These are phyloP conservation scores for Siphlonurus alternatus DNA, from an alignment of 2,888 invertebrate genomes.

Conservation along the genomic window DNA sequence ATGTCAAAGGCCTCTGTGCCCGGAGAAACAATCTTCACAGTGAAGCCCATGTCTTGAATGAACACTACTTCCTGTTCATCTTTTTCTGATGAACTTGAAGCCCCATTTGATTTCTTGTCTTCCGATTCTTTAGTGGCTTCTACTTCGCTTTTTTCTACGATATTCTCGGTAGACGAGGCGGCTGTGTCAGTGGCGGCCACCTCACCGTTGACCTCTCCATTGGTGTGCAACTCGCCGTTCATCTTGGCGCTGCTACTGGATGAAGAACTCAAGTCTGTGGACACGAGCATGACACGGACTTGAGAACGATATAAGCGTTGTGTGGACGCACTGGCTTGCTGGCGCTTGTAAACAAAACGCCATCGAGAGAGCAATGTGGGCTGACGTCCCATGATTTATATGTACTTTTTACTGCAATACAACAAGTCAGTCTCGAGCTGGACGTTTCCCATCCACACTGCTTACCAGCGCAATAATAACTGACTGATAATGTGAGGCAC, in stretches of 20 bases:
- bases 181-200: no score
- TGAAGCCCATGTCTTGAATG: constrained; percentile 81
- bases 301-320: neutral
- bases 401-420: neutral
- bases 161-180: no score
- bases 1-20: constrained; percentile 85
- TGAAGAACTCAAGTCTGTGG: no score
- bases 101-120: constrained; percentile 20
- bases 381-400: neutral
- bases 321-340: neutral
- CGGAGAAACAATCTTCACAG: constrained; percentile 85
- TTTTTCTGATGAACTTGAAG: constrained; percentile 15
- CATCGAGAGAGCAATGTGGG: neutral
- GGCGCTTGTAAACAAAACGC: neutral
- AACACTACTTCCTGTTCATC: constrained; percentile 64
- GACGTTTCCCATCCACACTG: no score
- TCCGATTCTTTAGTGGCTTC: constrained; percentile 19
- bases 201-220: neutral
- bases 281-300: neutral
- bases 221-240: neutral
- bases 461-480: neutral
- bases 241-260: neutral
- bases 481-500: no score
- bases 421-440: no score
- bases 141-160: constrained; percentile 4